phyloP scores from a whole-genome alignment of 2,797 vertebrate genomes.

The Nasua narica region DNA sequence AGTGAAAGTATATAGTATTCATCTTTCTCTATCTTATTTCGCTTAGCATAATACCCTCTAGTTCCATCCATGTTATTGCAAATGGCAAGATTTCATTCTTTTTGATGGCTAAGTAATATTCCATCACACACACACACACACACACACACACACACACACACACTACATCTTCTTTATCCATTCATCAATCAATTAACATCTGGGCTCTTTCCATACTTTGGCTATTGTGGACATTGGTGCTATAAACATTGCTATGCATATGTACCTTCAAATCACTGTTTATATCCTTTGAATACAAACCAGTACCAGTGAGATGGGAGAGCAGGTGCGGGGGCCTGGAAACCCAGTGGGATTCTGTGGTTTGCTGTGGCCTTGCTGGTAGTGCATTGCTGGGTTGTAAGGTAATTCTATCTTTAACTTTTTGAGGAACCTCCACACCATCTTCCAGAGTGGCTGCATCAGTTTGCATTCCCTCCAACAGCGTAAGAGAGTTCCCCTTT shows the following conservation, averaged over 20 bases:
- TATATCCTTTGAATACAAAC: not conserved
- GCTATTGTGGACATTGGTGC: too few relatives aligned
- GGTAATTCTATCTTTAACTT: not conserved
- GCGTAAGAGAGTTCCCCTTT: not conserved
- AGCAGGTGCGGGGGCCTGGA: too few relatives aligned
- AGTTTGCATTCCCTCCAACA: not conserved
- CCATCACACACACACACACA: too few relatives aligned
- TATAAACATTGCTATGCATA: not conserved
- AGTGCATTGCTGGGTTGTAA: not conserved
- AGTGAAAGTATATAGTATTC: not conserved
- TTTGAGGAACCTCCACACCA: not conserved
- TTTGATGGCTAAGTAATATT: not conserved
- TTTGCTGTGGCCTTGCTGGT: too few relatives aligned
- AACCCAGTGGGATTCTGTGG: too few relatives aligned
- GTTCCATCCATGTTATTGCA: not conserved
- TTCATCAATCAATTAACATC: not conserved
- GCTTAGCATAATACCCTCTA: not conserved
- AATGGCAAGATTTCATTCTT: not conserved
- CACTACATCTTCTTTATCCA: not conserved
- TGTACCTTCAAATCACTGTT: not conserved
- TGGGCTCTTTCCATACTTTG: too few relatives aligned
- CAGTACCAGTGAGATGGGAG: too few relatives aligned
- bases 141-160: too few relatives aligned
- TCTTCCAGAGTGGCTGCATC: not conserved
- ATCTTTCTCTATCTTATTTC: not conserved